Evolutionary conservation across 1,140 invertebrate genomes (phyloP), one percentile per base, ranked within the genome.

Genomic region (Drosophila funebris): DNA sequence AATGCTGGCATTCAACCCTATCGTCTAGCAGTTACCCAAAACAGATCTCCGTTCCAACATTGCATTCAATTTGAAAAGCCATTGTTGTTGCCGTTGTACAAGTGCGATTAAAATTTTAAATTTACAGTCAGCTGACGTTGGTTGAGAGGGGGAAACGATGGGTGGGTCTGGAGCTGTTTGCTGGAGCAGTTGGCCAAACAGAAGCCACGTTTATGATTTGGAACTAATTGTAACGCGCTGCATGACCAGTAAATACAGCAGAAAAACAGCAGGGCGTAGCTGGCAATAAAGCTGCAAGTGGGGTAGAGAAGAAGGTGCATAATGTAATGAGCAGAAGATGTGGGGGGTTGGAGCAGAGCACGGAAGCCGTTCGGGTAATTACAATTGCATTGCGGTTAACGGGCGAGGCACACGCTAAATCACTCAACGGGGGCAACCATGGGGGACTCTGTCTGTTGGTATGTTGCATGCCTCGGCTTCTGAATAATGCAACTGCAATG

Each of bases 381-480:
- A 87, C 83, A 88, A 83, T 88, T 87, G 83, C 83, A 88, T 88
- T 87, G 83, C 78, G 83, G 83, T 85, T 85, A 82, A 85, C 83
- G 74, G 82, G 56, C 78, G 66, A 69, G 82, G 71, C 71, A 74
- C 81, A 85, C 83, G 78, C 82, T 85, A 85, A 85, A 85, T 85
- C 83, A 85, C 82, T 81, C 61, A 82, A 73, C 71, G 50, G 56
- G 71, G 43, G 14, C 9, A 14, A 7, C 31, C 31, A 33, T 18
- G 53, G 37, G 44, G 13, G 18, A 33, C 11, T 29, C 13, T 5
- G 53, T 41, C 33, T 31, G 62, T 20, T 58, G 31, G 44, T 48
- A 27, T 1, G 67, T 56, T 54, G 58, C 50, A 46, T 13, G 41
- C 24, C 31, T 53, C 60, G 64, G 63, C 78, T 84, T 84, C 79